phyloP scores from a whole-genome alignment of 2,113 vertebrate genomes.

The Alligator sinensis region DNA sequence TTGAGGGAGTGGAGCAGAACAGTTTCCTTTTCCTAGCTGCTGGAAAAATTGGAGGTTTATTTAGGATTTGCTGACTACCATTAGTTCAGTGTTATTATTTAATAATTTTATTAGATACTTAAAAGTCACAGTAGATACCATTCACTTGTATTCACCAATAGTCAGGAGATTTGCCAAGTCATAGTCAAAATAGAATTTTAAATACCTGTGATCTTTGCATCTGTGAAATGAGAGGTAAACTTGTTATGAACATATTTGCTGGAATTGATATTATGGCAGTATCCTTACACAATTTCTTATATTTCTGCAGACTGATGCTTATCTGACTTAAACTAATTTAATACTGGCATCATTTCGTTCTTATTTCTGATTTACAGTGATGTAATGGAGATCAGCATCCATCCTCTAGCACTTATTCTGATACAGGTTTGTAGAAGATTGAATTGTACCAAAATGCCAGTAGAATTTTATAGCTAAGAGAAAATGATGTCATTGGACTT shows the following conservation, averaged over 20 bases:
- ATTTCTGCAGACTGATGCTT: not conserved
- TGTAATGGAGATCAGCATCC: not conserved
- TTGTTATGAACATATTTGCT: not conserved
- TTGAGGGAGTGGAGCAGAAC: not conserved
- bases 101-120: not conserved
- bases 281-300: not conserved
- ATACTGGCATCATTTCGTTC: not conserved
- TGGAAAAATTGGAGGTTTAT: not conserved
- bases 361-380: not conserved
- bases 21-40: not conserved
- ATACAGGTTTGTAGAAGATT: constrained; percentile 54
- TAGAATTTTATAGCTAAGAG: constrained; percentile 75
- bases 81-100: not conserved
- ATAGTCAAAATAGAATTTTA: not conserved
- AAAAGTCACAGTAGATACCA: not conserved
- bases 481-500: constrained; percentile 80
- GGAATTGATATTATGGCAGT: not conserved
- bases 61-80: not conserved
- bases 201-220: not conserved
- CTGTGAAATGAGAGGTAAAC: not conserved
- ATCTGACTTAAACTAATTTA: not conserved
- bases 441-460: constrained; percentile 61
- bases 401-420: constrained; percentile 24
- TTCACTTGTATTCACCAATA: not conserved
- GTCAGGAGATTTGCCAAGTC: not conserved